Conservation (phyloP, 2,888 invertebrate genomes). For the Campoplex capitator region DNA sequence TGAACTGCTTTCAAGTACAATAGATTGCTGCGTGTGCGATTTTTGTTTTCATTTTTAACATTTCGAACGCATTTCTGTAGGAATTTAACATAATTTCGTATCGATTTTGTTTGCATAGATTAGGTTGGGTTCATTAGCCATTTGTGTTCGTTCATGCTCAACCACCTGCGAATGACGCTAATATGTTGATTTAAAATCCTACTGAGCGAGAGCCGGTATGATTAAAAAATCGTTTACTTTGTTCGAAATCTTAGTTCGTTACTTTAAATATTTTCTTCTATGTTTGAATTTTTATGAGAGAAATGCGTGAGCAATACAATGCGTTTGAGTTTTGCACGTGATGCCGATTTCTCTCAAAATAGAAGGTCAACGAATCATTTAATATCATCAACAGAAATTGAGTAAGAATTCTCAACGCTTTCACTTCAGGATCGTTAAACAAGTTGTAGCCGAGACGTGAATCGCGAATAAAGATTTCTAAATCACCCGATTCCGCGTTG, state of each 20-base stretch:
- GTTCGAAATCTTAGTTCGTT: neutral
- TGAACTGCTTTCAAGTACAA: no score
- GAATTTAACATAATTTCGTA: no score
- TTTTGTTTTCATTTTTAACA: neutral
- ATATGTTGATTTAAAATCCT: neutral
- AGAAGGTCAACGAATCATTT: slow-evolving; percentile 25
- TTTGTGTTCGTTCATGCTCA: no score
- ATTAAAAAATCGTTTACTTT: neutral
- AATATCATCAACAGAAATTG: slow-evolving; percentile 26
- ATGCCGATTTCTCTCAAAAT: neutral
- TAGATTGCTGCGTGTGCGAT: no score
- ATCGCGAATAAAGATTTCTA: neutral
- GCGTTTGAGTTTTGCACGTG: neutral
- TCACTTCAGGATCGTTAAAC: slow-evolving; percentile 36
- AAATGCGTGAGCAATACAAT: neutral
- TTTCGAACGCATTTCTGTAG: no score
- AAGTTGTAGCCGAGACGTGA: neutral
- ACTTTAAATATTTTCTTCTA: neutral
- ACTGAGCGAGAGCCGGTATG: neutral
- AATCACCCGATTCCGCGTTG: neutral
- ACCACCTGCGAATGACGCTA: neutral
- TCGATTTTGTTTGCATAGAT: no score
- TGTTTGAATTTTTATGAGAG: neutral
- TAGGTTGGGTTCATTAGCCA: no score
- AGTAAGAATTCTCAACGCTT: slow-evolving; percentile 26